Evolutionary conservation across 2,113 vertebrate genomes (phyloP).

Genomic region (Dasyornis broadbenti): DNA sequence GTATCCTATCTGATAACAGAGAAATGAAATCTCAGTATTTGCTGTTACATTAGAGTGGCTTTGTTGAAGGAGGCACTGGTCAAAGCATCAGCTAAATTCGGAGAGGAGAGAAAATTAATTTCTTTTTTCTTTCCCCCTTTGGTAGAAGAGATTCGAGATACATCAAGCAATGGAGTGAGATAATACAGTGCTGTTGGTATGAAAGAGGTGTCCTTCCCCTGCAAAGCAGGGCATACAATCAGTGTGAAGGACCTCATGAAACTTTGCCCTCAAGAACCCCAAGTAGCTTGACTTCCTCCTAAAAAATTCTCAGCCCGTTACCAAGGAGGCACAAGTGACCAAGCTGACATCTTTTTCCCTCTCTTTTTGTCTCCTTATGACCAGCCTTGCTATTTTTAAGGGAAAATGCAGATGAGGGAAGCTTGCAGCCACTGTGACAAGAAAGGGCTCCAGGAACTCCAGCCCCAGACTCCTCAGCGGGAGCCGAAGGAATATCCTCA

Average conservation of each 20-base stretch:
- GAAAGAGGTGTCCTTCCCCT: neutral
- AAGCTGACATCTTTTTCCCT: neutral
- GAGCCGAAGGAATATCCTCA: neutral
- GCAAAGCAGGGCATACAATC: neutral
- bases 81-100: neutral
- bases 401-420: neutral
- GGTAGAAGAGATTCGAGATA: neutral
- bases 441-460: neutral
- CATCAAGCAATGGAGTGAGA: neutral
- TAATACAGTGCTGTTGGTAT: neutral
- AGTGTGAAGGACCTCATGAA: neutral
- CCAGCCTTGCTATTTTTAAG: neutral
- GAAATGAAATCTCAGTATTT: neutral
- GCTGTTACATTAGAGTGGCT: neutral
- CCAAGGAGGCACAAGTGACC: neutral
- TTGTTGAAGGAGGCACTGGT: neutral
- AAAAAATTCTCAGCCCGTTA: neutral
- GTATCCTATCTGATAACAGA: neutral
- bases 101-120: neutral
- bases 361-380: neutral
- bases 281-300: neutral
- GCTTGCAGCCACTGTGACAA: neutral
- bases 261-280: neutral
- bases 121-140: neutral
- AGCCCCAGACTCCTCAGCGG: neutral